Base-by-base conservation (phyloP, 2,113 vertebrate genomes). In the Lampris megalopsis region DNA sequence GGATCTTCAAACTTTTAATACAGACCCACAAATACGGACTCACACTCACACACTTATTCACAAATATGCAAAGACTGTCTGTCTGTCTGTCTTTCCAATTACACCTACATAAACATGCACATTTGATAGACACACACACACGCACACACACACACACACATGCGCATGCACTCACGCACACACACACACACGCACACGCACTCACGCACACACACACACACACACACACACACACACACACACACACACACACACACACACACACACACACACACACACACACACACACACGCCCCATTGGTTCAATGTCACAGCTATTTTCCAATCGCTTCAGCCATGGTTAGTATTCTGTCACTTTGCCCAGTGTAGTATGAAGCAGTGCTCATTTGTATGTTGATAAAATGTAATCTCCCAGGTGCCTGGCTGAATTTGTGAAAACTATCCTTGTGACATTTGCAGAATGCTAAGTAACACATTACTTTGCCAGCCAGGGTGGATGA, bases 341-440 rank as follows among this genome's bases (percentile, higher is more conserved):
- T 89, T 89, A 87, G 85, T 67, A 90, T 89, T 86, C 86, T 57
- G 77, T 75, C 73, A 66, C 77, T 11, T 68, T 61, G 79, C 80
- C 77, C 71, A 2, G 78, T 68, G 82, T 81, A 59, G 80, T 83
- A 85, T 90, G 83, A 75, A 89, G 86, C 82, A 61, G 73, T 59
- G 80, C 86, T 90, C 90, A 91, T 91, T 91, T 92, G 85, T 91
- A 80, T 90, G 91, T 91, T 92, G 91, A 93, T 93, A 86, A 89
- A 91, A 90, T 71, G 84, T 86, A 89, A 88, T 91, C 88, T 90
- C 87, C 82, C 64, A 73, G 88, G 80, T 91, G 89, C 84, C 82
- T 59, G 82, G 73, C 75, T 79, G 72, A 50, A 85, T 91, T 64
- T 90, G 82, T 89, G 89, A 90, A 89, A 85, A 85, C 77, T 57